phyloP scores from a whole-genome alignment of 1,140 invertebrate genomes.

The Atta cephalotes region DNA sequence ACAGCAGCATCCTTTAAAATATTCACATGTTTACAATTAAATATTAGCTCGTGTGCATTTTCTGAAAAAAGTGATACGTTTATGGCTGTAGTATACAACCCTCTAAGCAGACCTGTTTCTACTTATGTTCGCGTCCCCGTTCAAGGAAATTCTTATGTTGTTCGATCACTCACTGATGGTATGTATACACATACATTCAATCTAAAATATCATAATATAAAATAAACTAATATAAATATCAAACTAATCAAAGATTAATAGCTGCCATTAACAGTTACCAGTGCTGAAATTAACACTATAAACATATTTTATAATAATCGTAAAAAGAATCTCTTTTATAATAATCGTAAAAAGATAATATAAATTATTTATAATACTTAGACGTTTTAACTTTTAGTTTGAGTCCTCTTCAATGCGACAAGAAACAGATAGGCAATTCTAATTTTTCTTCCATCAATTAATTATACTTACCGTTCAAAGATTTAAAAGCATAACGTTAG shows the following conservation, averaged over 20 bases:
- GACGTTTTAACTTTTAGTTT: too few relatives aligned
- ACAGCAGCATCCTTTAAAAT: background rate
- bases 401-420: too few relatives aligned
- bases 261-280: too few relatives aligned
- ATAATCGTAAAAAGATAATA: too few relatives aligned
- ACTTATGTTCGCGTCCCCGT: slow-evolving; percentile 92
- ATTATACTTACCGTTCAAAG: background rate
- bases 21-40: slow-evolving; percentile 89
- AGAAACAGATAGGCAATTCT: too few relatives aligned
- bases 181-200: background rate
- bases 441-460: too few relatives aligned
- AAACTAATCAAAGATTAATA: too few relatives aligned
- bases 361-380: too few relatives aligned
- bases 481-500: background rate
- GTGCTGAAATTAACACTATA: too few relatives aligned
- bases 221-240: background rate
- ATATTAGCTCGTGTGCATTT: slow-evolving; percentile 88
- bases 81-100: slow-evolving; percentile 93
- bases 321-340: too few relatives aligned
- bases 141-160: slow-evolving; percentile 87
- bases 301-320: too few relatives aligned
- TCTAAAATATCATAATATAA: background rate
- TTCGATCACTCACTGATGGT: slow-evolving; percentile 78
- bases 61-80: slow-evolving; percentile 89
- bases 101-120: slow-evolving; percentile 89